These are phyloP conservation scores for Larimichthys crocea DNA, from an alignment of 2,113 vertebrate genomes.

Conservation along the genomic window DNA sequence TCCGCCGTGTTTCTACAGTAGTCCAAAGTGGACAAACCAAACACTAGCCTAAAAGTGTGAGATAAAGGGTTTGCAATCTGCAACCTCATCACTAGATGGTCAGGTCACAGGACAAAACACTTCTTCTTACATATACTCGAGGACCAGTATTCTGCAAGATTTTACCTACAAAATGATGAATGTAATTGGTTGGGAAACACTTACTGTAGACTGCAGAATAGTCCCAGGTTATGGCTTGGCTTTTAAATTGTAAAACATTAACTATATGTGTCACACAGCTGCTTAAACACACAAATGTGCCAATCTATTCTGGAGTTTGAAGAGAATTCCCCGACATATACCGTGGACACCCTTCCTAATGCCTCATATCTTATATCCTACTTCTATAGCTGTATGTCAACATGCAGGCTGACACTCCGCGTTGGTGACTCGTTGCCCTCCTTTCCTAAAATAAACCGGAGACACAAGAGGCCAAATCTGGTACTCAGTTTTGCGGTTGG, in stretches of 20 bases:
- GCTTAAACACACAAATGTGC: background rate
- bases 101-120: background rate
- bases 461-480: slow-evolving; percentile 61
- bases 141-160: background rate
- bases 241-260: background rate
- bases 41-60: too few species aligned
- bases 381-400: slow-evolving; percentile 56
- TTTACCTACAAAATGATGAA: background rate
- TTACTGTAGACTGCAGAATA: background rate
- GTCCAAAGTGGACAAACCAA: too few species aligned
- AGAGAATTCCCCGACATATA: background rate
- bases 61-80: too few species aligned
- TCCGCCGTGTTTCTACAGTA: too few species aligned
- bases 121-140: background rate
- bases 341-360: background rate
- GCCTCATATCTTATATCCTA: slow-evolving; percentile 26
- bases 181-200: background rate
- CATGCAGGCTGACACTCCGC: slow-evolving; percentile 57
- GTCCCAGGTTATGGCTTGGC: background rate
- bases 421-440: slow-evolving; percentile 67
- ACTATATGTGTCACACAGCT: background rate
- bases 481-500: slow-evolving; percentile 35
- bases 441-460: slow-evolving; percentile 80
- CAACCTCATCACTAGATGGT: too few species aligned
- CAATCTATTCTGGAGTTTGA: background rate